Evolutionary conservation across 2,113 vertebrate genomes (phyloP), one percentile per base, ranked within the genome.

Genomic region (Ochotona princeps): DNA sequence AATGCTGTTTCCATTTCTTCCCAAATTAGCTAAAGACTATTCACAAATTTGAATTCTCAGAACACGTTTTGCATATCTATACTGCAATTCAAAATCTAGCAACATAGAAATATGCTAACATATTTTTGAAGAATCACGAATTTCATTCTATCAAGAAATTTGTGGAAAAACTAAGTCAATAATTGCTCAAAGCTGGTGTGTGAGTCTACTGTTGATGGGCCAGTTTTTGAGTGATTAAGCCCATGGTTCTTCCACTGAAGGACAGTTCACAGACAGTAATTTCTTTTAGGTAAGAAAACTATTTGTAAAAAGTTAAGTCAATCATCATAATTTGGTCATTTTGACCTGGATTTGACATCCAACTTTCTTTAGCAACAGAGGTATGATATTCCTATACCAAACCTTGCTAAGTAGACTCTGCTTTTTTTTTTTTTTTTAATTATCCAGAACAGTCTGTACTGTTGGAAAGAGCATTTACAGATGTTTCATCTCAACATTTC

Each of bases 21-120:
- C 26, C 13, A 25, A 94, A 38, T 82, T 87, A 83, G 25, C 26
- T 63, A 89, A 35, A 49, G 61, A 28, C 69, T 81, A 57, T 76
- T 85, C 90, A 65, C 89, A 93, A 82, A 93, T 61, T 66, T 74
- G 63, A 26, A 84, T 69, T 82, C 93, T 87, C 61, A 89, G 90
- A 85, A 44, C n/a, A 65, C 26, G 26, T 92, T 74, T 76, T 69
- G 35, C 66, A 61, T 61, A 79, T 92, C 63, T 79, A 67, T 25
- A 35, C 11, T 47, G 70, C 21, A 89, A 74, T 38, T 73, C 25
- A 92, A 51, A 49, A 78, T 10, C 8, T n/a, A 83, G 91, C 13
- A 15, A 57, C 17, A 57, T 38, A 61, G 73, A 76, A 91, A 70
- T 57, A 49, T 87, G 63, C 8, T 12, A 1, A 4, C 32, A 15